A percentile compares a stretch with the other conserved stretches of the same genome.
Conservation (phyloP, 2,113 vertebrate species). For the Cynoglossus semilaevis region DNA sequence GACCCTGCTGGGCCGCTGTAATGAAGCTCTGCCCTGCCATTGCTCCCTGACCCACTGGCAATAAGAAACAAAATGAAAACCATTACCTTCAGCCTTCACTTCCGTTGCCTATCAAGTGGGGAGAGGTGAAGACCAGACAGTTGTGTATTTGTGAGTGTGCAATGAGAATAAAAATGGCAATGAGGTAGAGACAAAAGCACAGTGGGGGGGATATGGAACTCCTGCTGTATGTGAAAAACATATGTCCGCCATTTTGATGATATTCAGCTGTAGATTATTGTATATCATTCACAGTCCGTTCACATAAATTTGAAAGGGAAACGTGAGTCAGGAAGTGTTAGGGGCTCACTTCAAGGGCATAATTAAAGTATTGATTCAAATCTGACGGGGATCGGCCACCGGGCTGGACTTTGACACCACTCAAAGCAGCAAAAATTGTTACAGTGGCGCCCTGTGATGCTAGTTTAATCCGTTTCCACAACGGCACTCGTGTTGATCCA, state of each 20-base stretch:
- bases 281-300: too few relatives aligned
- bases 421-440: too few relatives aligned
- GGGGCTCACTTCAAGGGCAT: too few relatives aligned
- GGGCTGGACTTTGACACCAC: too few relatives aligned
- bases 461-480: too few relatives aligned
- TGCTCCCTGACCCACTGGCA: constrained; percentile 80
- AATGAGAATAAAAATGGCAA: constrained; percentile 2
- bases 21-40: constrained; percentile 73
- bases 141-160: constrained; percentile 13
- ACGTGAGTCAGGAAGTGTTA: too few relatives aligned
- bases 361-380: too few relatives aligned
- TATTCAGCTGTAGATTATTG: neutral
- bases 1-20: constrained; percentile 78
- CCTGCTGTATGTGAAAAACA: constrained; percentile 24
- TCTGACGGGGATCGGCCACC: too few relatives aligned
- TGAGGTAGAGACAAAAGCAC: constrained; percentile 2
- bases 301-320: too few relatives aligned
- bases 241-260: constrained; percentile 20
- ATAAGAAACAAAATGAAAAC: constrained; percentile 75
- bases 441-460: too few relatives aligned
- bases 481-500: too few relatives aligned
- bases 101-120: constrained; percentile 35
- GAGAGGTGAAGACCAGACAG: constrained; percentile 12
- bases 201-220: constrained; percentile 25
- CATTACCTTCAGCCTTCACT: constrained; percentile 67